Base-by-base conservation (phyloP, 2,888 invertebrate species). In the Muscina levida region DNA sequence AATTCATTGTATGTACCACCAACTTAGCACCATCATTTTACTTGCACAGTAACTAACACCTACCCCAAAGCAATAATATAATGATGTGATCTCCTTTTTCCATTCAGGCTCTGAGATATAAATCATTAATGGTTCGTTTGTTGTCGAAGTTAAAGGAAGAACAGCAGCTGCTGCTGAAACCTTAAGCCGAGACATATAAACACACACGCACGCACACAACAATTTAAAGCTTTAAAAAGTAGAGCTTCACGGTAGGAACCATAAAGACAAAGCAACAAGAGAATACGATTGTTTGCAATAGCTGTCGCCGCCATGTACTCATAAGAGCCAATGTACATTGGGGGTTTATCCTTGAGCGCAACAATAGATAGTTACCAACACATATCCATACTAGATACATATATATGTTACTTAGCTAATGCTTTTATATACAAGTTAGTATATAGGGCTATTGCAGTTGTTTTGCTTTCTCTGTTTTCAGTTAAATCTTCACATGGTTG, bases 21-120 rank as follows among this genome's bases (percentile, higher is more conserved):
- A 31, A 5, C 31, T 5, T 31, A 31, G 8, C 31, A 31, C 31
- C 31, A 31, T 31, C 31, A 31, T 31, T 8, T 6, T 48, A 11
- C 19, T 51, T 6, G 6, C 6, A 48, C 17, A 15, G 51, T 51
- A 51, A 51, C 22, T 19, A 1, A 51, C 62, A 39, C 79, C 79
- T 76, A 79, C 72, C 79, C 65, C 72, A 22, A 72, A 79, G 75
- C 75, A 48, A 53, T 48, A 68, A 31, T 37, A 70, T 70, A 76
- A 71, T 62, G 31, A 51, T 67, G 37, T 51, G 17, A 10, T 44
- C 31, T 31, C 31, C 31, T 31, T 31, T 31, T 8, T 8, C 31
- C 31, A 8, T 44, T 15, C 31, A 31, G 3, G 31, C 31, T 8
- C 31, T 8, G 3, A 31, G 3, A 31, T 22, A 22, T 10, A 24